phyloP scores from a whole-genome alignment of 2,888 invertebrate genomes.

The Xylota sylvarum region DNA sequence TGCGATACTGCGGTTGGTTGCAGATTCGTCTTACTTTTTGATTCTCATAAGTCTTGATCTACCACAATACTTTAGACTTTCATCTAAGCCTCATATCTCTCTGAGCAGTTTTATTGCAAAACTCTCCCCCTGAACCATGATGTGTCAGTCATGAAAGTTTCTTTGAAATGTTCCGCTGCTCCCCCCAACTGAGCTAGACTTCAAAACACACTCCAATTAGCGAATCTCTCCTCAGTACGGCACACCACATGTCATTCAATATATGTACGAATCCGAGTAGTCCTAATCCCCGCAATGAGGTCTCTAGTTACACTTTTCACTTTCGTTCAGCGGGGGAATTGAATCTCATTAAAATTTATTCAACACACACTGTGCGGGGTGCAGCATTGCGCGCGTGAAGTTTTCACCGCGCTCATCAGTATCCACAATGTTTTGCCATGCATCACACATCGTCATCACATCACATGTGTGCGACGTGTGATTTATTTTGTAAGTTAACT shows the following conservation, averaged over 20 bases:
- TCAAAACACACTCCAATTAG: constrained; percentile 55
- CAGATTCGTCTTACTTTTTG: too few relatives aligned
- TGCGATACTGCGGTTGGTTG: too few relatives aligned
- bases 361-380: constrained; percentile 39
- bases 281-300: constrained; percentile 25
- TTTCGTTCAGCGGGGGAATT: constrained; percentile 58
- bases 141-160: not conserved
- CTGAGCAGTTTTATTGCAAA: not conserved
- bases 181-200: constrained; percentile 40
- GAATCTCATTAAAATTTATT: constrained; percentile 59
- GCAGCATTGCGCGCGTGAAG: constrained; percentile 52
- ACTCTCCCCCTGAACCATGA: not conserved
- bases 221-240: constrained; percentile 19
- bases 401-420: constrained; percentile 62
- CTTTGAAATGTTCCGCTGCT: constrained; percentile 56
- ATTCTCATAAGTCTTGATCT: too few relatives aligned
- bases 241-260: constrained; percentile 47
- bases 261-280: constrained; percentile 28
- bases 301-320: constrained; percentile 68
- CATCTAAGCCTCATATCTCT: too few relatives aligned
- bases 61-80: too few relatives aligned
- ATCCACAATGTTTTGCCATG: constrained; percentile 20
- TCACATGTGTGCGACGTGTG: constrained; percentile 45
- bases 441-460: constrained; percentile 50
- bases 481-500: constrained; percentile 57